Base-by-base conservation (phyloP, 2,888 invertebrate species). In the Sericinus montela region DNA sequence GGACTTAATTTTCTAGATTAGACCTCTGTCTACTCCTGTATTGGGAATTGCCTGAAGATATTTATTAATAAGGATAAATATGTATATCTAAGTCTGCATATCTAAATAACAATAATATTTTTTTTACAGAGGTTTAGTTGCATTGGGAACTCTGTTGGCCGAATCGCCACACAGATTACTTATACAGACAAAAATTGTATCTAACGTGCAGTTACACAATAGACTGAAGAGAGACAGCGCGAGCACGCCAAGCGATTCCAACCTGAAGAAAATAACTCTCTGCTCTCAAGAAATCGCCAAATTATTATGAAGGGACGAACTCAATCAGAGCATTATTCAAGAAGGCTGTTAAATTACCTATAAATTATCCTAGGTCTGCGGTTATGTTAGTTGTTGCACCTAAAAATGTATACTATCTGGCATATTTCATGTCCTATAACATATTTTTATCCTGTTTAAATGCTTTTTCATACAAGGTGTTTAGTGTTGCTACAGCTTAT, bases 131-230 rank as follows among this genome's bases (percentile, higher is more conserved):
- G 84, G 91, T 16, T 90, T 97, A 13, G 94, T 97, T 13, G 93
- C 93, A 0, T 77, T 96, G 25, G 96, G 96, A 39, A 96, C 95
- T 0, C 71, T 96, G 11, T 67, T 93, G 56, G 85, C 78, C 11
- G 89, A 82, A 57, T 80, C 85, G 29, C 80, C 80, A 3, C 79
- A 79, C 69, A 87, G 75, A 60, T 56, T 86, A 11, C 66, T 69
- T 23, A 74, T 89, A 30, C 81, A 82, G 62, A 71, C 80, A 1
- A 83, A 81, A 63, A 69, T 89, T 40, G 77, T 86, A 1, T 70
- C 83, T 5, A 75, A 74, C 60, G 40, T 59, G 0, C 62, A 67
- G 37, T 63, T 89, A 3, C 74, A 75, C 65, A 82, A 74, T 69
- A 76, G 77, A 59, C 82, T 77, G 67, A 88, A 80, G 62, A 70